Conservation (phyloP, 2,113 vertebrate genomes). For the Pogonocichla stellata region DNA sequence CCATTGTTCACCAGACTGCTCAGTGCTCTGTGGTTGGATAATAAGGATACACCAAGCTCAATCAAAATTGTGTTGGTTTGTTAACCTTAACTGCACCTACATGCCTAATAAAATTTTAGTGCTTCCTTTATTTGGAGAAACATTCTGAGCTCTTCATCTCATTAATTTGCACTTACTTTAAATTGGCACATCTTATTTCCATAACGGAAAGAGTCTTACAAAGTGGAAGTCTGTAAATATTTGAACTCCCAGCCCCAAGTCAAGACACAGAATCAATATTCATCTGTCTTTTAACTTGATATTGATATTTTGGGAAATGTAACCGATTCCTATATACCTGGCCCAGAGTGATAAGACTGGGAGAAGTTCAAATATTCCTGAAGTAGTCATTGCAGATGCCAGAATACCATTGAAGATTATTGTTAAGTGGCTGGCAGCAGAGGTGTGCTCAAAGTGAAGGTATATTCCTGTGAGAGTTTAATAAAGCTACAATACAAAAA, state of each 20-base stretch:
- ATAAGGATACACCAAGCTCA: neutral
- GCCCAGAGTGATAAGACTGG: neutral
- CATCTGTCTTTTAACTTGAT: neutral
- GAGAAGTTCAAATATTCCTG: neutral
- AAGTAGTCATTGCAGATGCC: neutral
- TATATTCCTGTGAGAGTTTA: neutral
- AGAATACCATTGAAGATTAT: neutral
- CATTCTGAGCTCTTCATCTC: neutral
- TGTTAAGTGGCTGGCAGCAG: neutral
- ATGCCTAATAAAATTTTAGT: slow-evolving; percentile 16
- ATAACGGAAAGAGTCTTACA: neutral
- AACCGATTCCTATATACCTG: neutral
- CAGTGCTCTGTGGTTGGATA: neutral
- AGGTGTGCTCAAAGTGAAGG: neutral
- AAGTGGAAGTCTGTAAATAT: slow-evolving; percentile 12
- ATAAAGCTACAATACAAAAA: neutral
- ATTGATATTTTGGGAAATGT: neutral
- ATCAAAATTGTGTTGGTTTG: neutral
- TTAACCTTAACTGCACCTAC: neutral
- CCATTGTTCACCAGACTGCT: neutral
- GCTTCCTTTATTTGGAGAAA: slow-evolving; percentile 11
- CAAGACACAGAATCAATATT: neutral
- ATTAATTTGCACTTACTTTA: slow-evolving; percentile 34
- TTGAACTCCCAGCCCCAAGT: neutral
- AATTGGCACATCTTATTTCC: slow-evolving; percentile 2